A percentile compares a stretch with the other conserved stretches of the same genome.
Evolutionary conservation across 2,888 invertebrate genomes (phyloP).

Genomic region (Xanthorhoe designata): DNA sequence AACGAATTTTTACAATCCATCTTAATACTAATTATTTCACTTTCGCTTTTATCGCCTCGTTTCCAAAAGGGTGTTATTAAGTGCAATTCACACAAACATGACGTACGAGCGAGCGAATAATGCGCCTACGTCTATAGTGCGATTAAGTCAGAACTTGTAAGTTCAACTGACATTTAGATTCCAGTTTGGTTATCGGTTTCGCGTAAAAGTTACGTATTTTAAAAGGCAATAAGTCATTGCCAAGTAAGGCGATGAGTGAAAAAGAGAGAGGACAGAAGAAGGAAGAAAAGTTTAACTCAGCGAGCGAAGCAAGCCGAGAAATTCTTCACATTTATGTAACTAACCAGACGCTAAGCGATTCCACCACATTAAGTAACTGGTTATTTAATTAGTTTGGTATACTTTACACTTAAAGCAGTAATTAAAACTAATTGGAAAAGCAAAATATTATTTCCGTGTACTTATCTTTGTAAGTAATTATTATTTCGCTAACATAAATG

Average conservation of each 20-base stretch:
- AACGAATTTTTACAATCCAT: neutral
- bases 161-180: constrained; percentile 13
- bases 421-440: no score
- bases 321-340: neutral
- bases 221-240: constrained; percentile 3
- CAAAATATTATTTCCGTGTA: no score
- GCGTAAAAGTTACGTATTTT: constrained; percentile 16
- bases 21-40: neutral
- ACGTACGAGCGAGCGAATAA: constrained; percentile 1
- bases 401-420: no score
- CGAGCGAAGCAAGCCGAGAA: constrained; percentile 1
- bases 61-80: constrained; percentile 9
- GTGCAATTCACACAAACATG: constrained; percentile 8
- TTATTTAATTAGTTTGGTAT: no score
- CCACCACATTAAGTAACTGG: no score
- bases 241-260: neutral
- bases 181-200: constrained; percentile 10
- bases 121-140: neutral
- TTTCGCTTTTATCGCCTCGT: constrained; percentile 9
- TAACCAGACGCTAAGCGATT: no score
- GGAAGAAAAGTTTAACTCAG: neutral
- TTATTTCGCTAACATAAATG: no score
- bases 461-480: no score
- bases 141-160: constrained; percentile 8
- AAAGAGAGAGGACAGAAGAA: neutral